These are phyloP conservation scores for Nematolebias whitei DNA, from an alignment of 2,113 vertebrate genomes.

Conservation along the genomic window DNA sequence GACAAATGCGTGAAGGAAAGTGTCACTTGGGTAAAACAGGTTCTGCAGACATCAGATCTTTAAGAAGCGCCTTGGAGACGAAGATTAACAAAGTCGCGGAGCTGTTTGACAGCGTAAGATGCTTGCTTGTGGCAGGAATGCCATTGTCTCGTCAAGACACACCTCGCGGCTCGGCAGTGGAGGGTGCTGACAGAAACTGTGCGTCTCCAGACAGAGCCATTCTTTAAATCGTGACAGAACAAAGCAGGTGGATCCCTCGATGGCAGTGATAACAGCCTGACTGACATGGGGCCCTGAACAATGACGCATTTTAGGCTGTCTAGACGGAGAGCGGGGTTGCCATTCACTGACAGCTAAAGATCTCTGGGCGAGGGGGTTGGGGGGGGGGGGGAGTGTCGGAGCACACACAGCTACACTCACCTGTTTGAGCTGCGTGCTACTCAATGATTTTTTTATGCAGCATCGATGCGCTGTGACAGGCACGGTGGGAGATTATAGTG, in stretches of 20 bases:
- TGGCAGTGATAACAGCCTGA: constrained; percentile 57
- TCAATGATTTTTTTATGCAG: constrained; percentile 38
- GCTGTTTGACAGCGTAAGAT: constrained; percentile 48
- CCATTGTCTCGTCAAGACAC: constrained; percentile 45
- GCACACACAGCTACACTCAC: constrained; percentile 55
- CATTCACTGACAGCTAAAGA: constrained; percentile 43
- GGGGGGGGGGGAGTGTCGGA: background rate
- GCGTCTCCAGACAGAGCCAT: constrained; percentile 41
- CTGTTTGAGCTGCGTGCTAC: constrained; percentile 55
- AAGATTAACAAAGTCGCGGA: constrained; percentile 10
- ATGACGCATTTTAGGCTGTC: constrained; percentile 64
- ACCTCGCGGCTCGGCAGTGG: constrained; percentile 12
- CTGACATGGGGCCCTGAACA: constrained; percentile 31
- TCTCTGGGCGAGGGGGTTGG: constrained; percentile 56
- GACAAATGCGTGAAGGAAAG: background rate
- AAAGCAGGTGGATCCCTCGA: constrained; percentile 58
- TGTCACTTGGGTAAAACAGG: constrained; percentile 38
- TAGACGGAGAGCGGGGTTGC: constrained; percentile 57
- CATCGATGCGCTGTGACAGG: constrained; percentile 49
- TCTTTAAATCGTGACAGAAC: constrained; percentile 62
- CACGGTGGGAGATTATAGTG: constrained; percentile 21
- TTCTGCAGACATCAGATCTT: constrained; percentile 30
- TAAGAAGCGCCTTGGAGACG: background rate
- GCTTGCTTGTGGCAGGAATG: constrained; percentile 24
- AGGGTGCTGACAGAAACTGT: constrained; percentile 53